Base-by-base conservation (phyloP, 1,140 invertebrate species). In the Coptotermes formosanus region DNA sequence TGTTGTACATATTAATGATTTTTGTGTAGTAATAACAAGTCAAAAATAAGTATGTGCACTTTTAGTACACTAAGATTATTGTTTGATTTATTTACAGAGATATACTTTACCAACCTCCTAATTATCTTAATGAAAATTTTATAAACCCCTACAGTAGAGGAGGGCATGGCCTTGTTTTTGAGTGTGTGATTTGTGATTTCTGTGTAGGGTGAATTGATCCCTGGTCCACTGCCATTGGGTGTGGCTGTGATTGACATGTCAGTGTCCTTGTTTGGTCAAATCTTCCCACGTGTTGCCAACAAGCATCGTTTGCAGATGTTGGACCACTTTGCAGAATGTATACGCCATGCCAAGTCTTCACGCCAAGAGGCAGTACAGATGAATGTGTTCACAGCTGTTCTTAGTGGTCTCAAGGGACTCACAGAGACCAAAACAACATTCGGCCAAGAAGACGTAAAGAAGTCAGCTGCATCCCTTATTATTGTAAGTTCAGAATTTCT, bases 241-340 rank as follows among this genome's bases (percentile, higher is more conserved):
- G 97, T 99, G 19, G 97, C 98, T 38, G 98, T 99, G 12, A 98
- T 99, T 86, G 98, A 99, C 91, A 95, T 96, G 88, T 97, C 98
- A 3, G 97, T 99, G 0, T 93, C 94, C 8, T 92, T 99, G 3
- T 99, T 99, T 92, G 98, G 98, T 32, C 94, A 96, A 88, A 96
- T 99, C 82, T 99, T 99, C 90, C 96, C 97, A 3, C 94, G 96
- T 85, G 97, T 99, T 12, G 96, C 97, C 7, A 97, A 98, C 89
- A 99, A 99, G 89, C 98, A 99, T 91, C 90, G 98, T 87, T 92
- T 98, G 69, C 98, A 99, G 92, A 98, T 99, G 95, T 91, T 99
- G 59, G 97, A 98, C 86, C 98, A 99, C 90, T 99, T 99, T 89
- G 94, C 94, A 59, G 98, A 99, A 89, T 98, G 97, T 89, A 97